Evolutionary conservation across 1,140 invertebrate genomes (phyloP), one percentile per base, ranked within the genome.

Genomic region (Procambarus virginalis): DNA sequence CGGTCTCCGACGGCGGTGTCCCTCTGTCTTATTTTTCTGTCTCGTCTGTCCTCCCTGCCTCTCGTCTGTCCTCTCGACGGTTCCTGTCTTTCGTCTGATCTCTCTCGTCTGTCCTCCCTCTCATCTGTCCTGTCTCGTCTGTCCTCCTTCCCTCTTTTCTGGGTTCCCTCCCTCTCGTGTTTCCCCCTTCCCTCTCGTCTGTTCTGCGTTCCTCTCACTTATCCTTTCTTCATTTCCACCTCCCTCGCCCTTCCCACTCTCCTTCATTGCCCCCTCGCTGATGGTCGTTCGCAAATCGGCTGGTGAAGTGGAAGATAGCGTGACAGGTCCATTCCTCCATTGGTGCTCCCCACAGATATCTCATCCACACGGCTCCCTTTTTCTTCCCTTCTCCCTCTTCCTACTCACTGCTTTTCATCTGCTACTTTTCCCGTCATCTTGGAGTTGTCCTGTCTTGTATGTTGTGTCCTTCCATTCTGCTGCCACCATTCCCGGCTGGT

Each of bases 271-370:
- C 34, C 55, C 22, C 22, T 22, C 48, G 46, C 55, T 86, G 84
- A 86, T 86, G 76, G 51, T 46, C 45, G 51, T 86, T 87, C 76
- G 60, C 85, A 87, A 68, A 87, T 87, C 85, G 55, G 20, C 55
- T 87, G 58, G 51, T 79, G 85, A 80, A 87, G 77, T 17, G 51
- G 84, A 86, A 22, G 85, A 87, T 87, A 22, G 85, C 85, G 58
- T 80, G 85, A 87, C 85, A 87, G 48, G 58, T 77, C 80, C 77
- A 80, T 87, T 87, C 84, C 73, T 78, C 51, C 8, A 9, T 9
- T 2, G 51, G 51, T 55, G 8, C 60, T 46, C 60, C 22, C 34
- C 48, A 9, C 51, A 9, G 8, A 55, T 55, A 8, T 12, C 34
- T 6, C n/a, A 2, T 10, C 46, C 76, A 14, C 60, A 14, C 60